Evolutionary conservation across 2,888 invertebrate genomes (phyloP), one percentile per base, ranked within the genome.

Genomic region (Oxytorus armatus): DNA sequence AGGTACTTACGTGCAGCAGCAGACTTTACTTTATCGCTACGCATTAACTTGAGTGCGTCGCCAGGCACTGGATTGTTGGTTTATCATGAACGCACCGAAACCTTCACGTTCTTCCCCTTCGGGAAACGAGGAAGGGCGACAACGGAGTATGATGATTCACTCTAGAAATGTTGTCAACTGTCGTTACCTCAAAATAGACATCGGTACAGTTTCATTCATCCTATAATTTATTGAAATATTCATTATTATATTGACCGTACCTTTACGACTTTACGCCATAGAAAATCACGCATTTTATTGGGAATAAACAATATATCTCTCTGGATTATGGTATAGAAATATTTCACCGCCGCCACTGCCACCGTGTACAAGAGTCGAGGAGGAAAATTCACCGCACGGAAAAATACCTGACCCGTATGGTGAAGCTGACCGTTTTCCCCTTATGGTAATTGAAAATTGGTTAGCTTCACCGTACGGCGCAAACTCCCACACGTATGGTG

Each of bases 21-120:
- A 77, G 68, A 80, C 80, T 77, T 73, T 68, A 55, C 68, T 76
- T 66, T 68, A 61, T 77, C 61, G 61, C 76, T 55, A 66, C 68
- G 83, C 77, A 83, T 83, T 83, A 83, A 79, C 81, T 83, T 79
- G 44, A 83, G 81, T 81, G 81, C 81, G 83, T 83, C 83, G 76
- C 80, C 68, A 68, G 72, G 63, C 80, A 78, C n/a, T n/a, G 73
- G 76, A 73, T 75, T 68, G 80, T 77, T 74, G 77, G 82, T 80
- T 82, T 82, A 82, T 82, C 82, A 80, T 77, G 68, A 74, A 77
- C 80, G 72, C 76, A 68, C 47, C 49, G 18, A 44, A 74, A 65
- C 29, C 59, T 63, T 65, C 77, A 29, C 59, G 70, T 69, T 53
- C 11, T 10, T 23, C 18, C 29, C 21, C 36, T 18, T 36, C 47